Evolutionary conservation across 2,888 invertebrate species (phyloP), one percentile per base, ranked within the genome.

Genomic region (Pinctada fucata): DNA sequence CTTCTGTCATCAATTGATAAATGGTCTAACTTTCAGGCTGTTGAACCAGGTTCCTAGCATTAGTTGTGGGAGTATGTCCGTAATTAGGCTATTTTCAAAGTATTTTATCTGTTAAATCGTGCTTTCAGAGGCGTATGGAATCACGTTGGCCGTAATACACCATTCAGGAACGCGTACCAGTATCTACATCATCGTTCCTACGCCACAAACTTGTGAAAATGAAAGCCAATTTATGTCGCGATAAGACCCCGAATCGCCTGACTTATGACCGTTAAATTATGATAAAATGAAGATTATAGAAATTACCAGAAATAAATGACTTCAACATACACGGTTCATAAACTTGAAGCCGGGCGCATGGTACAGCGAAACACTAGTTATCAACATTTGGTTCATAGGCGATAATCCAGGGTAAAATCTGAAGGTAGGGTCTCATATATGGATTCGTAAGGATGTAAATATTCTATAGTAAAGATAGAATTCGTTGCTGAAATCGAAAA

Each of bases 211-310:
- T 47, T 45, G 47, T 68, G 68, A 68, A 68, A 68, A 45, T 68
- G 68, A 68, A 68, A 68, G 68, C 45, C 16, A 68, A 58, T 58
- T 68, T 68, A 68, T 47, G 68, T 47, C 68, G 16, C 16, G 68
- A 68, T 68, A 68, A 68, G 45, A 6, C 68, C 31, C 13, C 13
- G 48, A 68, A 68, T 45, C 10, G 47, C 16, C 47, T 68, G 68
- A 45, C 68, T 16, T 68, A 68, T 68, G 68, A 45, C 47, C 68
- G 47, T 68, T 13, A 68, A 68, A 68, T 68, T 68, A 68, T 68
- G 68, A 68, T 68, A 68, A 68, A 68, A 31, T 68, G 68, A 68
- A 68, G 68, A 31, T 68, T 68, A 16, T 6, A 68, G 45, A 13
- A 58, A 58, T 58, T 58, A 58, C 58, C 58, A 58, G 58, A 13